Evolutionary conservation across 1,140 invertebrate species (phyloP).

Genomic region (Conopomorpha cramerella): DNA sequence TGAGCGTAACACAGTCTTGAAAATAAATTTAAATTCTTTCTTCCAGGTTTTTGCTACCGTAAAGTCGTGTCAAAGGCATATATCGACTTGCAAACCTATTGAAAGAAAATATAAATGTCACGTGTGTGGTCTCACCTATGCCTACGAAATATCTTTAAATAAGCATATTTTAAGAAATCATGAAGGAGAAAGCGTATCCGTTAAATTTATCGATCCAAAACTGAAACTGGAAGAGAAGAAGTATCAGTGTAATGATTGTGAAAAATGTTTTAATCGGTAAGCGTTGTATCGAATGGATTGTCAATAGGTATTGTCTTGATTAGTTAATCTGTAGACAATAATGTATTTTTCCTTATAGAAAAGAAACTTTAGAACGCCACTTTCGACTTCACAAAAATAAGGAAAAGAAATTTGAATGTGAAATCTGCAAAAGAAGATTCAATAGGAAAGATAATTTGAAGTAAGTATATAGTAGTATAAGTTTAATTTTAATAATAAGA

Average conservation of each 20-base stretch:
- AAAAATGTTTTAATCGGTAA: conserved; percentile 52
- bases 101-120: conserved; percentile 30
- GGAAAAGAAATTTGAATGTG: conserved; percentile 54
- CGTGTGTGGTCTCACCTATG: conserved; percentile 39
- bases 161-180: conserved; percentile 47
- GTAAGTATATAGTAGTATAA: conserved; percentile 15
- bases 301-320: no score
- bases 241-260: neutral
- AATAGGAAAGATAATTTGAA: conserved; percentile 55
- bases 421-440: conserved; percentile 58
- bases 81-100: conserved; percentile 21
- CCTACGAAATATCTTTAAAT: conserved; percentile 44
- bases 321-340: no score
- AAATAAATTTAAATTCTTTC: no score
- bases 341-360: no score
- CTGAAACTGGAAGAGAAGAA: conserved; percentile 21
- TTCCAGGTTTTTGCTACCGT: no score
- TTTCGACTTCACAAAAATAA: no score
- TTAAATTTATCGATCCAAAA: conserved; percentile 29
- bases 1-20: no score
- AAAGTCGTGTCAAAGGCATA: no score
- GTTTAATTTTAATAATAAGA: neutral
- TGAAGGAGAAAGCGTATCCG: conserved; percentile 36
- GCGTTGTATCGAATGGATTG: conserved; percentile 6
- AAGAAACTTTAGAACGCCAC: no score